phyloP scores from a whole-genome alignment of 1,140 invertebrate species.

The Drosophila erecta region DNA sequence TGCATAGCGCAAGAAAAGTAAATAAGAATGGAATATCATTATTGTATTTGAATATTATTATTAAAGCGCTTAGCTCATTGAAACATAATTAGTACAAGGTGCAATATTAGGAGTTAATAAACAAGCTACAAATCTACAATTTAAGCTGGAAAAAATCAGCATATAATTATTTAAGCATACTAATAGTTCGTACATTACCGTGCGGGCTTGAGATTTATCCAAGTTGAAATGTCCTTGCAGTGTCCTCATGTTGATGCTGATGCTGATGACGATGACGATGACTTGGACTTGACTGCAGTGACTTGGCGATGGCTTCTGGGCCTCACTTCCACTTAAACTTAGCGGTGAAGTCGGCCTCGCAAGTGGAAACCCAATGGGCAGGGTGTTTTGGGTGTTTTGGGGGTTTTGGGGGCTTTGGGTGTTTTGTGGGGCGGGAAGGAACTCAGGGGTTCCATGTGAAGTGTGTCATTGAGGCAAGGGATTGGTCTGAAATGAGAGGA shows the following conservation, averaged over 20 bases:
- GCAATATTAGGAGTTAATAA: too few species aligned
- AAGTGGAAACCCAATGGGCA: conserved; percentile 18
- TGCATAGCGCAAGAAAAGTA: not conserved
- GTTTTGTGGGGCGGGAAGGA: not conserved
- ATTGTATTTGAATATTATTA: too few species aligned
- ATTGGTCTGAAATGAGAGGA: conserved; percentile 19
- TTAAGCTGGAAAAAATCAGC: too few species aligned
- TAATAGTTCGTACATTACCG: not conserved
- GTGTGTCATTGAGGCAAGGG: conserved; percentile 47
- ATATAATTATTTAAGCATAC: not conserved
- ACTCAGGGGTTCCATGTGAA: conserved; percentile 4
- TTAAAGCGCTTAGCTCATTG: too few species aligned
- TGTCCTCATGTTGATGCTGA: conserved; percentile 22
- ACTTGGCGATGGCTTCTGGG: conserved; percentile 37
- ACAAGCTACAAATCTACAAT: too few species aligned
- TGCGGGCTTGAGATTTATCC: not conserved
- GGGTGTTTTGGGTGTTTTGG: not conserved
- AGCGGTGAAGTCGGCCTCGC: conserved; percentile 39
- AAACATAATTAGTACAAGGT: too few species aligned
- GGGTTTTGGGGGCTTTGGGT: not conserved
- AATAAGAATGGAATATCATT: not conserved
- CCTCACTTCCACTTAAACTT: conserved; percentile 42
- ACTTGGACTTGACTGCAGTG: conserved; percentile 55
- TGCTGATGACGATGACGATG: conserved; percentile 19
- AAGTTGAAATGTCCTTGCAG: conserved; percentile 16